phyloP scores from a whole-genome alignment of 2,797 vertebrate genomes.

The Siniperca obscura region DNA sequence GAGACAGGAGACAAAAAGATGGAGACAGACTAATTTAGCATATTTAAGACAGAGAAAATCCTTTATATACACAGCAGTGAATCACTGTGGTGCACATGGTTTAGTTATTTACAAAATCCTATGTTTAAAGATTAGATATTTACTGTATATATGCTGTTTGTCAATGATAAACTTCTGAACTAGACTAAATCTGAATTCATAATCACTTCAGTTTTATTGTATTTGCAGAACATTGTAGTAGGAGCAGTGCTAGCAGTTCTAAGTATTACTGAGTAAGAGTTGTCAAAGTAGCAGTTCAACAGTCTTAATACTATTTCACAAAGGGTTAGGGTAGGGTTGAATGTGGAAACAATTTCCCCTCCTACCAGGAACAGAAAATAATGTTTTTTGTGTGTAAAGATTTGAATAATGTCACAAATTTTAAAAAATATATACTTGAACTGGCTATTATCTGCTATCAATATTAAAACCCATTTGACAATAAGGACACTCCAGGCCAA shows the following conservation, averaged over 20 bases:
- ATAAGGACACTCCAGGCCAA: not conserved
- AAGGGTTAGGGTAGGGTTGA: not conserved
- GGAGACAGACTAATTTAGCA: not conserved
- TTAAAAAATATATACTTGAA: no score
- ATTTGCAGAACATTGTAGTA: not conserved
- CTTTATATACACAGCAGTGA: not conserved
- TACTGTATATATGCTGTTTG: not conserved
- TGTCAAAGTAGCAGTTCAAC: not conserved
- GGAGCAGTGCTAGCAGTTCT: not conserved
- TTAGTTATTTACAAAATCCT: not conserved
- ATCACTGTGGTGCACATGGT: not conserved
- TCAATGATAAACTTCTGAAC: not conserved
- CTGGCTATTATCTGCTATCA: not conserved
- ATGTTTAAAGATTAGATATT: not conserved
- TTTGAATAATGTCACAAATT: not conserved
- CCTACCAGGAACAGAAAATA: not conserved
- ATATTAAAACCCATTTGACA: not conserved
- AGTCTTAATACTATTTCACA: not conserved
- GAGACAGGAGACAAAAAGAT: slow-evolving; percentile 15
- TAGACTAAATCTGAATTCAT: not conserved
- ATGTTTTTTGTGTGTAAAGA: not conserved
- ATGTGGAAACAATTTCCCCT: not conserved
- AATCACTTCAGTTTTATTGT: not conserved
- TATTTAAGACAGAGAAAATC: slow-evolving; percentile 1
- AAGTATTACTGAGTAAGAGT: not conserved